These are phyloP conservation scores for Coremacera marginata DNA, from an alignment of 2,888 invertebrate species.

Conservation along the genomic window DNA sequence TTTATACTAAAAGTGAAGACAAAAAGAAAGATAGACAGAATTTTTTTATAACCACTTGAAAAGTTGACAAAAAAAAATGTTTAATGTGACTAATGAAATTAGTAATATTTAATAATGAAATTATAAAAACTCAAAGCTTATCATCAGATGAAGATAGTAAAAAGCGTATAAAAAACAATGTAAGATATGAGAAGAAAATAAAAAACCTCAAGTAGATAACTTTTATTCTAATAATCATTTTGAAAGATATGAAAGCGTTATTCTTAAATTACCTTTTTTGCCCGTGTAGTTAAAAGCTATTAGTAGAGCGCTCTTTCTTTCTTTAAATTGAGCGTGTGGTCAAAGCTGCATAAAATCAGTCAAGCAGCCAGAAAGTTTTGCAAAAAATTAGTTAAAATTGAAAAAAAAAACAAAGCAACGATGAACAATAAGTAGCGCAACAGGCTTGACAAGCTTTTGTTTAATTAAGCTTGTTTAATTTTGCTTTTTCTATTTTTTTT, in stretches of 20 bases:
- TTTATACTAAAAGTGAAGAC: no score
- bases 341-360: no score
- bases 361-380: neutral
- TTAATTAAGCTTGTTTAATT: neutral
- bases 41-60: neutral
- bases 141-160: constrained; percentile 2
- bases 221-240: neutral
- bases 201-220: neutral
- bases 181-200: neutral
- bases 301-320: neutral
- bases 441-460: constrained; percentile 27
- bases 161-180: neutral
- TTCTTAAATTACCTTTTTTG: neutral
- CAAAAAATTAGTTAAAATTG: neutral
- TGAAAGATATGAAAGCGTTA: neutral
- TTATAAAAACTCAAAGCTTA: constrained; percentile 9
- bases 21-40: no score
- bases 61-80: neutral
- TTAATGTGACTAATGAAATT: neutral
- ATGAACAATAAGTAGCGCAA: neutral
- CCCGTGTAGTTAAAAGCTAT: neutral
- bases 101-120: constrained; percentile 1
- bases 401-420: neutral
- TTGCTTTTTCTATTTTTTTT: neutral
- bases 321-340: no score